These are phyloP conservation scores for Semnornis frantzii DNA, from an alignment of 2,113 vertebrate genomes.

Conservation along the genomic window DNA sequence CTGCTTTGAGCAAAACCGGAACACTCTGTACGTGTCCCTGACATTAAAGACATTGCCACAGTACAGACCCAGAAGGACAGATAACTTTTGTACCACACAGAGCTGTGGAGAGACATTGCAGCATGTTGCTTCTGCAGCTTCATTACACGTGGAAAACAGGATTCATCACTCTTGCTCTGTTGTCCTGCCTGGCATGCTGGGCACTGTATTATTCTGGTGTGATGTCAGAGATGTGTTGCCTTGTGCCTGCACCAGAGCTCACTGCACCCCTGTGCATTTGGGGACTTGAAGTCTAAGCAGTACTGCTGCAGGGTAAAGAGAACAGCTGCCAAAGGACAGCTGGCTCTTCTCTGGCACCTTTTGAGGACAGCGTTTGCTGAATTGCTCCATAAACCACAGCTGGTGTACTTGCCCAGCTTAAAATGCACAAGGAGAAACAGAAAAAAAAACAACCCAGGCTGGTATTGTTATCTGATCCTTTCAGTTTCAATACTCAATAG, in stretches of 20 bases:
- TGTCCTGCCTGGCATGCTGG: not conserved
- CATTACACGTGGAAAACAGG: rapidly evolving
- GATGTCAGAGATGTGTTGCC: not conserved
- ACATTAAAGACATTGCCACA: not conserved
- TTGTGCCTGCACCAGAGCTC: not conserved
- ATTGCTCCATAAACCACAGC: not conserved
- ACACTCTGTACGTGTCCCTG: not conserved
- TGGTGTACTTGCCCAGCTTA: not conserved
- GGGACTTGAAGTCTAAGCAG: not conserved
- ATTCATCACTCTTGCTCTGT: not conserved
- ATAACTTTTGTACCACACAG: not conserved
- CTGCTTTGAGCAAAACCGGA: not conserved
- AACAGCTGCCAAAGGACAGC: not conserved
- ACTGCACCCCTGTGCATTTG: too few species aligned
- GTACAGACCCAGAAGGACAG: not conserved
- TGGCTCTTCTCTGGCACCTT: not conserved
- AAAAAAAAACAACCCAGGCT: not conserved
- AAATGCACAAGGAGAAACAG: not conserved
- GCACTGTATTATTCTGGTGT: rapidly evolving
- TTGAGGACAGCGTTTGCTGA: not conserved
- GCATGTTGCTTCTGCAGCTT: not conserved
- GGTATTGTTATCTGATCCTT: not conserved
- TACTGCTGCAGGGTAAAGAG: not conserved
- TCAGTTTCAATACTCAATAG: not conserved
- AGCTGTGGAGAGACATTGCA: not conserved